Evolutionary conservation across 2,888 invertebrate species (phyloP), one percentile per base, ranked within the genome.

Genomic region (Rhimphoctona megacephalus): DNA sequence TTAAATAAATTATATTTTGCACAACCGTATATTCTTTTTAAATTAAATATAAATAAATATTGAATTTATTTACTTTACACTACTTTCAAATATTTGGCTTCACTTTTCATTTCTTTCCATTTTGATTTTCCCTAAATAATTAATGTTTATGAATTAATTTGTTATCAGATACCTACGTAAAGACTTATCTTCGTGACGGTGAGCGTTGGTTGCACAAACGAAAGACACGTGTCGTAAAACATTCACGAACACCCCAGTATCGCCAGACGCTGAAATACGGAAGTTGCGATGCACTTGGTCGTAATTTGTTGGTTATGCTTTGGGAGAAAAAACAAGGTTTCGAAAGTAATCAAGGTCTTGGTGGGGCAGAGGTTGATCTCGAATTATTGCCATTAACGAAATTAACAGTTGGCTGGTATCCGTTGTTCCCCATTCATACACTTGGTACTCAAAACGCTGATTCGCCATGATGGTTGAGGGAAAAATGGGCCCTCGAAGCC

Each of bases 291-390:
- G 96, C 97, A 0, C 95, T 97, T 39, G 97, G 97, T 0, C 96
- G 98, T 81, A 97, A 97, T 87, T 95, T 98, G 89, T 96, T 98
- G 89, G 98, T 98, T 79, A 98, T 98, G 97, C 96, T 99, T 73
- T 99, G 98, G 98, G 98, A 98, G 93, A 96, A 97, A 85, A 97
- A 98, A 93, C 97, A 97, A 85, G 97, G 97, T 4, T 98, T 98
- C 94, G 98, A 98, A 92, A 98, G 98, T 94, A 98, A 98, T 85
- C 94, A 95, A 81, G 95, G 95, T 30, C 95, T 98, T 64, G 98
- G 98, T 17, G 98, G 98, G 69, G 97, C 97, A 0, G 98, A 98
- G 94, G 97, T 99, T 88, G 96, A 97, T 89, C 95, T 99, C 88
- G 98, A 98, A 94, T 96, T 97, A 91, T 95, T 98, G 83, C 96